These are phyloP conservation scores for Larimichthys crocea DNA, from an alignment of 2,113 vertebrate species.

Conservation along the genomic window DNA sequence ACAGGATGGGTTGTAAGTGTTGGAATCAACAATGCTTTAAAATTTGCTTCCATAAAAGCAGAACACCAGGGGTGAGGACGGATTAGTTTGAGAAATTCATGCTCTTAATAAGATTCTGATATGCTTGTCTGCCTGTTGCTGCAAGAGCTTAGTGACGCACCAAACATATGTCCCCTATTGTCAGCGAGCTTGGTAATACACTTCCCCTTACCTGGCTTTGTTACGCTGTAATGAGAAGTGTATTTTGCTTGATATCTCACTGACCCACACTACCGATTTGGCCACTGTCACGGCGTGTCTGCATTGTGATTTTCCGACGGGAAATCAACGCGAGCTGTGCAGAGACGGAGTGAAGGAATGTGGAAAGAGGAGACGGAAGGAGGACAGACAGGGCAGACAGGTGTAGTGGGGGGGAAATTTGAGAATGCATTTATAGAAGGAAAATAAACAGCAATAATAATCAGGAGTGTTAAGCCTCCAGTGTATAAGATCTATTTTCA, in stretches of 20 bases:
- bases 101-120: slow-evolving; percentile 42
- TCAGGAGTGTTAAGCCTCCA: neutral
- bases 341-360: neutral
- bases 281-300: slow-evolving; percentile 3
- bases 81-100: slow-evolving; percentile 35
- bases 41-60: slow-evolving; percentile 30
- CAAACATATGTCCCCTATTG: slow-evolving; percentile 20
- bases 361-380: neutral
- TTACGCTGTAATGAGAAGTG: slow-evolving; percentile 48
- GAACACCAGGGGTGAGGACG: slow-evolving; percentile 16
- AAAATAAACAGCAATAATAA: neutral
- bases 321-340: slow-evolving; percentile 31
- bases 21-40: slow-evolving; percentile 20
- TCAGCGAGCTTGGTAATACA: neutral
- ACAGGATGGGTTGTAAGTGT: neutral
- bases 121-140: slow-evolving; percentile 37
- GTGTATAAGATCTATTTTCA: neutral
- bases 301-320: slow-evolving; percentile 31
- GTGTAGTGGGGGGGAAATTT: neutral
- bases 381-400: neutral
- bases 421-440: neutral
- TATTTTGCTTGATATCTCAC: slow-evolving; percentile 34
- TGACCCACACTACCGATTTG: neutral
- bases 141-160: slow-evolving; percentile 18
- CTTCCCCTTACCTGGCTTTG: slow-evolving; percentile 43